Percentiles rank a stretch among this genome's conserved stretches.
Evolutionary conservation across 2,797 vertebrate genomes (phyloP).

Genomic region (Esox lucius): DNA sequence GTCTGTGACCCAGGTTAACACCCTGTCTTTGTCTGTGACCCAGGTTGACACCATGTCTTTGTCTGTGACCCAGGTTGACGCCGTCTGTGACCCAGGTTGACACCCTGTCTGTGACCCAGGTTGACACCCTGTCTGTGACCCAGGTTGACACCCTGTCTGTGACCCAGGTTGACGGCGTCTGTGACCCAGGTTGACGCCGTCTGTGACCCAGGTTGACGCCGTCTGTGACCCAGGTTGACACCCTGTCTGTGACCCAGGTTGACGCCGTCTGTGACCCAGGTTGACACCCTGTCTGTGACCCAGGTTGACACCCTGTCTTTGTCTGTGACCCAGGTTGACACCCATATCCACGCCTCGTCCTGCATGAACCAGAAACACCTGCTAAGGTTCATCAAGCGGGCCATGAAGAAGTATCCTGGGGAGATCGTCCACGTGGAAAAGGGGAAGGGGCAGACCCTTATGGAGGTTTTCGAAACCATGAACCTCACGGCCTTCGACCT

Average conservation of each 20-base stretch:
- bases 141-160: too few relatives aligned
- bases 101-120: too few relatives aligned
- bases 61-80: slow-evolving; percentile 78
- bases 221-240: too few relatives aligned
- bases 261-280: too few relatives aligned
- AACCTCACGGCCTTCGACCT: slow-evolving; percentile 88
- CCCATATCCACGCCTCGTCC: slow-evolving; percentile 87
- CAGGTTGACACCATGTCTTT: neutral
- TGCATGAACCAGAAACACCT: slow-evolving; percentile 91
- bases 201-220: too few relatives aligned
- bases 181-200: too few relatives aligned
- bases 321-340: slow-evolving; percentile 77
- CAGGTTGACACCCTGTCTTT: neutral
- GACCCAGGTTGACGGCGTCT: too few relatives aligned
- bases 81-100: too few relatives aligned
- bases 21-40: too few relatives aligned
- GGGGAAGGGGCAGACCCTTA: slow-evolving; percentile 80
- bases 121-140: too few relatives aligned
- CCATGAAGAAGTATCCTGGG: slow-evolving; percentile 80
- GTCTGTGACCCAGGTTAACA: neutral
- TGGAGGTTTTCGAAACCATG: slow-evolving; percentile 83
- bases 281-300: too few relatives aligned
- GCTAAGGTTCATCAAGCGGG: slow-evolving; percentile 85
- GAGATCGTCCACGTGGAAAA: slow-evolving; percentile 80
- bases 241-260: too few relatives aligned